Percentiles rank a stretch among this genome's conserved stretches.
Conservation (phyloP, 2,888 invertebrate species). For the Conus canariensis region DNA sequence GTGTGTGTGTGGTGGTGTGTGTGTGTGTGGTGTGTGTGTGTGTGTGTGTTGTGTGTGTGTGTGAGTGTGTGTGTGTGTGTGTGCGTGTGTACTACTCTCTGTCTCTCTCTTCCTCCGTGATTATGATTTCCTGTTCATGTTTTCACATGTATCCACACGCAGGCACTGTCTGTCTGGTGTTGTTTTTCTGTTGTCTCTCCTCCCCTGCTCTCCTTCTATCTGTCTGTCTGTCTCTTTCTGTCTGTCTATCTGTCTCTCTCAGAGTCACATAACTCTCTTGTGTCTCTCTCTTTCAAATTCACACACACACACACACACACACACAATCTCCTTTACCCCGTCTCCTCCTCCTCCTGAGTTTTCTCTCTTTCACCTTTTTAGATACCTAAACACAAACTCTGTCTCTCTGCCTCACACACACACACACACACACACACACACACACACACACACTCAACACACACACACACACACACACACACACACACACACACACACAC, state of each 20-base stretch:
- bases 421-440: neutral
- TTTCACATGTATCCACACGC: neutral
- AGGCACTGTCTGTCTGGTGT: neutral
- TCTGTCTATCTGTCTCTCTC: neutral
- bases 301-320: no score
- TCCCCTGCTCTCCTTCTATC: neutral
- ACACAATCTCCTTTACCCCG: neutral
- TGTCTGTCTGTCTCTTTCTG: neutral
- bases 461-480: no score
- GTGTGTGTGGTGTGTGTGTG: no score
- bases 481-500: no score
- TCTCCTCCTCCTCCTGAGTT: neutral
- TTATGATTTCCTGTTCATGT: no score
- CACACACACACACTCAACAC: no score
- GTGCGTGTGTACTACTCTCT: neutral
- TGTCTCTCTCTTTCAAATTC: neutral
- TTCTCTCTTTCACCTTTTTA: neutral
- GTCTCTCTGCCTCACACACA: neutral
- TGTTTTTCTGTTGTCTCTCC: neutral
- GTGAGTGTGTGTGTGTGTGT: no score
- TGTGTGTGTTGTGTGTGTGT: neutral
- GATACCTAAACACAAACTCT: neutral
- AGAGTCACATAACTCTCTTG: neutral
- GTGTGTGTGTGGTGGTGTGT: no score
- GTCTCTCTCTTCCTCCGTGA: neutral